Conservation (phyloP, 64 coral and sea anemone species). For the Montipora cactus region DNA sequence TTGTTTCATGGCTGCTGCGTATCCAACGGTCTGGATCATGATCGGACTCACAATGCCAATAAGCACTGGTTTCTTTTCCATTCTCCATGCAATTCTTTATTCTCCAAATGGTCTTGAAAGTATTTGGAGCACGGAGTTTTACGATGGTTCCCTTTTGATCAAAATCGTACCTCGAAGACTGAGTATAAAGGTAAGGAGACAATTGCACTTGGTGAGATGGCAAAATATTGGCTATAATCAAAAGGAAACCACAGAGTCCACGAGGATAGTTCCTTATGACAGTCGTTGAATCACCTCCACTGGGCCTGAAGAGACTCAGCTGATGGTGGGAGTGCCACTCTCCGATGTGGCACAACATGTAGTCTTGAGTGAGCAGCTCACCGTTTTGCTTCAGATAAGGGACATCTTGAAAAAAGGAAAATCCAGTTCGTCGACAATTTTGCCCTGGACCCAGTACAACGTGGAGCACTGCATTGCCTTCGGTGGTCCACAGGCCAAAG, state of each 20-base stretch:
- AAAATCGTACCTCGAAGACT: background rate
- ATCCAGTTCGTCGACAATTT: slow-evolving; percentile 57
- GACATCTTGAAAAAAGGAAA: slow-evolving; percentile 81
- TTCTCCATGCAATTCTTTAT: background rate
- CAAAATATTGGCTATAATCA: slow-evolving; percentile 74
- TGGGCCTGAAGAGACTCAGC: slow-evolving; percentile 59
- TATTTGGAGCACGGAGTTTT: background rate
- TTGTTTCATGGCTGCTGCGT: background rate
- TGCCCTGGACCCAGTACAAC: slow-evolving; percentile 74
- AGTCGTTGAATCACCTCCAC: slow-evolving; percentile 63
- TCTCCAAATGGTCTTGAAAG: background rate
- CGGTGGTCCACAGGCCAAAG: slow-evolving; percentile 82
- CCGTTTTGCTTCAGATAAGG: slow-evolving; percentile 71
- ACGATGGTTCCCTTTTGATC: background rate
- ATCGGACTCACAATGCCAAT: background rate
- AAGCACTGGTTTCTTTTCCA: background rate
- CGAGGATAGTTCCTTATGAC: slow-evolving; percentile 65
- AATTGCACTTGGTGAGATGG: background rate
- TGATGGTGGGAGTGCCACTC: slow-evolving; percentile 91
- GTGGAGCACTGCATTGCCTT: slow-evolving; percentile 61
- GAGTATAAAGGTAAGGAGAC: slow-evolving; percentile 68
- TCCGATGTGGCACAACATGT: slow-evolving; percentile 88
- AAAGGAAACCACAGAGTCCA: slow-evolving; percentile 62
- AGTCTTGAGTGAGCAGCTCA: slow-evolving; percentile 50
- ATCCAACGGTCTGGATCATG: background rate